These are phyloP conservation scores for Malthinus flaveolus DNA, from an alignment of 2,888 invertebrate genomes.

Conservation along the genomic window DNA sequence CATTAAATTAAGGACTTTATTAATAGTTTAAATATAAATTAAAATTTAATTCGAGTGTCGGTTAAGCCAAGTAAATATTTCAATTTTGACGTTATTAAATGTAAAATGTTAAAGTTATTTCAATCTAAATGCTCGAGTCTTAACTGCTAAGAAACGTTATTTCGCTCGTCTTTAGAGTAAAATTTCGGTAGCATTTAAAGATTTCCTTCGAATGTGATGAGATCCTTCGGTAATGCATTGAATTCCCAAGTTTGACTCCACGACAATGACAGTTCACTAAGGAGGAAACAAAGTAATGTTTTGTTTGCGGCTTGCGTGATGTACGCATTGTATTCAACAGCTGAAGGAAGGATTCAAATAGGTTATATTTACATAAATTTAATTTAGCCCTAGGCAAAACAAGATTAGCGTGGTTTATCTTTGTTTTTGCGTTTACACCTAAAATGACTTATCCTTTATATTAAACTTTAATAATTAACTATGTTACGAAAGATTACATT, in stretches of 20 bases:
- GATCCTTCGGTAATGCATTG: constrained; percentile 34
- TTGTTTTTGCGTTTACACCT: constrained; percentile 28
- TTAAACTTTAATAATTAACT: constrained; percentile 20
- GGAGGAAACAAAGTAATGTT: constrained; percentile 31
- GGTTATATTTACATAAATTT: constrained; percentile 39
- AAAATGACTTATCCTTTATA: constrained; percentile 18
- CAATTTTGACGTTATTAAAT: constrained; percentile 29
- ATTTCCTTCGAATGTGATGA: constrained; percentile 30
- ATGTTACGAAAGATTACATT: no score
- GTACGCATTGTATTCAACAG: constrained; percentile 30
- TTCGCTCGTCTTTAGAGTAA: constrained; percentile 37
- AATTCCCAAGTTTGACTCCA: constrained; percentile 33
- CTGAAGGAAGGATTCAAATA: constrained; percentile 21
- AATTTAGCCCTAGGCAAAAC: constrained; percentile 27
- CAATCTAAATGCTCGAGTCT: constrained; percentile 34
- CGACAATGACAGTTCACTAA: constrained; percentile 35
- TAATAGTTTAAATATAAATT: no score
- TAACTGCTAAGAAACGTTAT: constrained; percentile 37
- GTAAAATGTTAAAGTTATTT: constrained; percentile 36
- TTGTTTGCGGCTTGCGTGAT: constrained; percentile 31
- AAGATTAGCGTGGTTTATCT: constrained; percentile 27
- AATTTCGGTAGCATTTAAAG: constrained; percentile 32
- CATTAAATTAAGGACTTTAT: no score
- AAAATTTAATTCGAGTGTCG: no score
- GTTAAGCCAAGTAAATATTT: no score